Conservation (phyloP, 2,888 invertebrate species). For the Linnaemya tessellans region DNA sequence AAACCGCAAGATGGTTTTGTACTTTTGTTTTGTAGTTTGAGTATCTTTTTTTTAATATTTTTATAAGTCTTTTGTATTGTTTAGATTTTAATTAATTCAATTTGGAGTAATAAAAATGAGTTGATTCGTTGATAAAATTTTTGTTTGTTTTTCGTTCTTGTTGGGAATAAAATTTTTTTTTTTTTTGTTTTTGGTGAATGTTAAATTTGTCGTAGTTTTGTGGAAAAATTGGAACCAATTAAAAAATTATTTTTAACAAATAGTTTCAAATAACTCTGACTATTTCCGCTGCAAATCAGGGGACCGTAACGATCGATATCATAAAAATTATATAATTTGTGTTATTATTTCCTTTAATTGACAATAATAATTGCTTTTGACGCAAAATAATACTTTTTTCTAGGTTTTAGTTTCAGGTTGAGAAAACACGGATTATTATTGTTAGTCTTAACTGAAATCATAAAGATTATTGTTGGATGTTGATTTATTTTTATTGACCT, state of each 20-base stretch:
- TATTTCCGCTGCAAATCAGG: background rate
- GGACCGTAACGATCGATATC: too few relatives aligned
- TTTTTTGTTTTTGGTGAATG: background rate
- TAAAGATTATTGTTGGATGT: too few relatives aligned
- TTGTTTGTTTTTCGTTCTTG: background rate
- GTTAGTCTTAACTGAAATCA: too few relatives aligned
- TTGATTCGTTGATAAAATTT: background rate
- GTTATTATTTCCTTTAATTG: too few relatives aligned
- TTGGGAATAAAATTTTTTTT: background rate
- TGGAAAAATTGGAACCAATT: slow-evolving; percentile 35
- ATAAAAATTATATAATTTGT: too few relatives aligned
- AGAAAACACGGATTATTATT: too few relatives aligned
- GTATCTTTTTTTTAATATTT: background rate
- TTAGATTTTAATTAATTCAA: slow-evolving; percentile 2
- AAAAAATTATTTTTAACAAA: slow-evolving; percentile 9
- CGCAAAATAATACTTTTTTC: too few relatives aligned
- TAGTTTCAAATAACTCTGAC: background rate
- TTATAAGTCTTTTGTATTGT: slow-evolving; percentile 13
- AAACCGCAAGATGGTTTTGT: slow-evolving; percentile 21
- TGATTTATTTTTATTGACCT: too few relatives aligned
- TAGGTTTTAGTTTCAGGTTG: too few relatives aligned
- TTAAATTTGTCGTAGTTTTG: slow-evolving; percentile 6
- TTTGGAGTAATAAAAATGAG: slow-evolving; percentile 13
- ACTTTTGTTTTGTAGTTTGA: slow-evolving; percentile 8
- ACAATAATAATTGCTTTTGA: too few relatives aligned